phyloP scores from a whole-genome alignment of 2,113 vertebrate genomes.

The Ceratotherium simum region DNA sequence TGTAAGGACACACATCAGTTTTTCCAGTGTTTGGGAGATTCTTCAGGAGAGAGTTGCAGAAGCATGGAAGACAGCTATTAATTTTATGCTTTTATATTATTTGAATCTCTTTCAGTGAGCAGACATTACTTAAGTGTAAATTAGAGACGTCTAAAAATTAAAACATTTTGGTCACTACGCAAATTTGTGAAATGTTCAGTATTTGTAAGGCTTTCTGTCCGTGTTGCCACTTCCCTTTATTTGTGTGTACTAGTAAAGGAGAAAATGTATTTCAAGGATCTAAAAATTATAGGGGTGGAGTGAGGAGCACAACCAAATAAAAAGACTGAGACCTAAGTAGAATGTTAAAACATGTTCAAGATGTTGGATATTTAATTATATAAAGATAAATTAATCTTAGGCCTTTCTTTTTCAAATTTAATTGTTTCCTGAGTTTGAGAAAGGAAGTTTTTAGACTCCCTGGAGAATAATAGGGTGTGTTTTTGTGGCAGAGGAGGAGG shows the following conservation, averaged over 20 bases:
- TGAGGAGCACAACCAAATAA: background rate
- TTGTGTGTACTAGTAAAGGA: slow-evolving; percentile 14
- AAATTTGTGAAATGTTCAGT: slow-evolving; percentile 10
- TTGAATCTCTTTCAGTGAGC: slow-evolving; percentile 17
- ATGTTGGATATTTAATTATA: slow-evolving; percentile 19
- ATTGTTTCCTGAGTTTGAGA: slow-evolving; percentile 35
- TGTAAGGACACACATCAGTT: background rate
- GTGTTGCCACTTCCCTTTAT: background rate
- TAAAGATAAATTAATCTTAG: slow-evolving; percentile 39
- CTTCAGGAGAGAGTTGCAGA: background rate
- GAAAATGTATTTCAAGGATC: slow-evolving; percentile 31
- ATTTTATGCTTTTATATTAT: slow-evolving; percentile 34
- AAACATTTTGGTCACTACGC: slow-evolving; percentile 32
- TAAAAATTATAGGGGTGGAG: background rate
- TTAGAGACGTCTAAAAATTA: slow-evolving; percentile 34
- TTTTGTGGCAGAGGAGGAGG: background rate
- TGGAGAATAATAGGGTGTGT: background rate
- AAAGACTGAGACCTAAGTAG: background rate
- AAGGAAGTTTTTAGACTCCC: background rate
- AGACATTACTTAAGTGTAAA: background rate
- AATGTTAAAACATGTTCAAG: slow-evolving; percentile 38
- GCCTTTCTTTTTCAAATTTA: slow-evolving; percentile 32
- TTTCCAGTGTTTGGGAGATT: background rate
- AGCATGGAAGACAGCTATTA: background rate
- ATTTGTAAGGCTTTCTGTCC: slow-evolving; percentile 29